phyloP scores from a whole-genome alignment of 2,888 invertebrate genomes.

The Thymelicus sylvestris region DNA sequence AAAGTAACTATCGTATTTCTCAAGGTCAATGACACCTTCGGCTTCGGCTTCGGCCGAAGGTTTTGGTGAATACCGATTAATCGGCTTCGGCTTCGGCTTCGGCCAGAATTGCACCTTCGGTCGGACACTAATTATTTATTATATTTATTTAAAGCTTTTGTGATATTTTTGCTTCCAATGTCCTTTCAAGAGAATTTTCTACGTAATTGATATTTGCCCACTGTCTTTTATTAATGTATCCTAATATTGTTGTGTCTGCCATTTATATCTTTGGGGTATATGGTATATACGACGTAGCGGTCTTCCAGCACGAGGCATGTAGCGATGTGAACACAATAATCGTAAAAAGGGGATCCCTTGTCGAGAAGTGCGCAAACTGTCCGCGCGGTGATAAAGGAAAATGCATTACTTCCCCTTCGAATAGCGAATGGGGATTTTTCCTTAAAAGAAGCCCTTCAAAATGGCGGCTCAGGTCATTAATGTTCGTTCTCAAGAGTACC shows the following conservation, averaged over 20 bases:
- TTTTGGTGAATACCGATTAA: too few species aligned
- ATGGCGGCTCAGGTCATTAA: constrained; percentile 76
- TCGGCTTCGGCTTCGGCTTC: too few species aligned
- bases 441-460: constrained; percentile 74
- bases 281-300: constrained; percentile 40
- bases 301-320: constrained; percentile 68
- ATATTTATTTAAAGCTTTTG: neutral
- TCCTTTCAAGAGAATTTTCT: too few species aligned
- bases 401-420: constrained; percentile 79
- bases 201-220: too few species aligned
- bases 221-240: neutral
- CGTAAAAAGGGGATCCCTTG: constrained; percentile 78
- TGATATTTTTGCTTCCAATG: too few species aligned
- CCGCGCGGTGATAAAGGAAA: constrained; percentile 80
- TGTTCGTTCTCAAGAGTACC: constrained; percentile 64
- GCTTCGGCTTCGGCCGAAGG: too few species aligned
- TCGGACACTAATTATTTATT: too few species aligned
- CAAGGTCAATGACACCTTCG: too few species aligned
- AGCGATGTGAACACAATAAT: constrained; percentile 75
- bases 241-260: constrained; percentile 9
- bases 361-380: constrained; percentile 76
- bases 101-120: too few species aligned
- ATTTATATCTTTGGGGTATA: constrained; percentile 46
- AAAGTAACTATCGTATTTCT: too few species aligned
- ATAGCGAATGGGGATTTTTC: constrained; percentile 67